Conservation (phyloP, 2,888 invertebrate genomes). For the Hecatera dysodea region DNA sequence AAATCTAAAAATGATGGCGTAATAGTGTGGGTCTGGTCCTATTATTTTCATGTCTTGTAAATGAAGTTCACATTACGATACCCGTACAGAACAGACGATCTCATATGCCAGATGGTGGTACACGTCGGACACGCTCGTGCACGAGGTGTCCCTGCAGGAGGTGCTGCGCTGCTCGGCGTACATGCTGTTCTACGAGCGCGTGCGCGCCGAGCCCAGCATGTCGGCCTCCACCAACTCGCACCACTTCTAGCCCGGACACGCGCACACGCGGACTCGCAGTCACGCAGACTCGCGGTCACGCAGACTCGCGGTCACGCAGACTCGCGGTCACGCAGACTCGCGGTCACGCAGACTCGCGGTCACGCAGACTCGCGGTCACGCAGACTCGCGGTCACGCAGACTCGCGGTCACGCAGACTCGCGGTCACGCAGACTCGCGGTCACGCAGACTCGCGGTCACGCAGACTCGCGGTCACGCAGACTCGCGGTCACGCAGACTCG, state of each 20-base stretch:
- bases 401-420: no score
- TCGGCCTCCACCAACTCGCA: conserved; percentile 65
- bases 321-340: background rate
- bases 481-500: background rate
- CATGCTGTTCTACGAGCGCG: conserved; percentile 97
- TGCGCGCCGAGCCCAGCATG: conserved; percentile 61
- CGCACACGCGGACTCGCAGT: no score
- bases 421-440: conserved; percentile 1
- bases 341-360: background rate
- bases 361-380: no score
- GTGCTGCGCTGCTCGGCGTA: conserved; percentile 97
- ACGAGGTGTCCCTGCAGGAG: conserved; percentile 94
- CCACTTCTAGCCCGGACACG: conserved; percentile 67
- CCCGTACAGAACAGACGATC: no score
- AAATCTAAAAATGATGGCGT: no score
- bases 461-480: no score
- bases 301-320: no score
- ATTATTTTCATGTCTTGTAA: no score
- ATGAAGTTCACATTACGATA: no score
- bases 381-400: background rate
- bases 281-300: background rate
- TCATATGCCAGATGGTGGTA: conserved; percentile 93
- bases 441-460: background rate
- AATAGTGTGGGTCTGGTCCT: no score
- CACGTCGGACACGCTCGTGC: conserved; percentile 96